These are phyloP conservation scores for Coregonus clupeaformis DNA, from an alignment of 2,113 vertebrate genomes.

Conservation along the genomic window DNA sequence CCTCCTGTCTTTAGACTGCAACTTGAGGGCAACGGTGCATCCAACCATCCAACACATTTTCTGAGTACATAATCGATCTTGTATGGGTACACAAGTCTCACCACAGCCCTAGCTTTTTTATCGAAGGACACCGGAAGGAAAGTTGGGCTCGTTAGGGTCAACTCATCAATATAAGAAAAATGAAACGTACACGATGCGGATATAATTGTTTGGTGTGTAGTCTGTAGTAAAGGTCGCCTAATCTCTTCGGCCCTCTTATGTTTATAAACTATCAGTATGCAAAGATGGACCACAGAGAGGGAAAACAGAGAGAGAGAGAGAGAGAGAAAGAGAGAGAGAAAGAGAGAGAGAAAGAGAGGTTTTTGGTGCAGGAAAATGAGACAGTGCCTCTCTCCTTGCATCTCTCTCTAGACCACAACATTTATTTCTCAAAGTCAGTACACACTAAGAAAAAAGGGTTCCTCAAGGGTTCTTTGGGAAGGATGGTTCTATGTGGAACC, in stretches of 20 bases:
- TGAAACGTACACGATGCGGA: conserved; percentile 46
- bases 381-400: background rate
- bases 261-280: conserved; percentile 52
- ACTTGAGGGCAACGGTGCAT: conserved; percentile 27
- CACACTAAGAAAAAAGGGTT: too few relatives aligned
- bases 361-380: background rate
- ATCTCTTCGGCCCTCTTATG: conserved; percentile 29
- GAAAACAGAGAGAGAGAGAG: background rate
- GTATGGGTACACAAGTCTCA: conserved; percentile 27
- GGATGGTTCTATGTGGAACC: too few relatives aligned
- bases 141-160: conserved; percentile 22
- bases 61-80: conserved; percentile 57
- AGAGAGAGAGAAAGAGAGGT: conserved; percentile 1
- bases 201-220: conserved; percentile 41
- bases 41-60: conserved; percentile 44
- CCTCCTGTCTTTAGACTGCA: conserved; percentile 31
- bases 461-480: too few relatives aligned
- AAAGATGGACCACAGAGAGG: conserved; percentile 12
- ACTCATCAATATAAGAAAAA: conserved; percentile 31
- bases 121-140: conserved; percentile 23
- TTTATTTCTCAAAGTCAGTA: background rate
- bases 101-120: conserved; percentile 11
- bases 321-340: conserved; percentile 45
- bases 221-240: conserved; percentile 34
- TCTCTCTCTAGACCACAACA: background rate